phyloP scores from a whole-genome alignment of 2,888 invertebrate genomes.

The Rhagium mordax region DNA sequence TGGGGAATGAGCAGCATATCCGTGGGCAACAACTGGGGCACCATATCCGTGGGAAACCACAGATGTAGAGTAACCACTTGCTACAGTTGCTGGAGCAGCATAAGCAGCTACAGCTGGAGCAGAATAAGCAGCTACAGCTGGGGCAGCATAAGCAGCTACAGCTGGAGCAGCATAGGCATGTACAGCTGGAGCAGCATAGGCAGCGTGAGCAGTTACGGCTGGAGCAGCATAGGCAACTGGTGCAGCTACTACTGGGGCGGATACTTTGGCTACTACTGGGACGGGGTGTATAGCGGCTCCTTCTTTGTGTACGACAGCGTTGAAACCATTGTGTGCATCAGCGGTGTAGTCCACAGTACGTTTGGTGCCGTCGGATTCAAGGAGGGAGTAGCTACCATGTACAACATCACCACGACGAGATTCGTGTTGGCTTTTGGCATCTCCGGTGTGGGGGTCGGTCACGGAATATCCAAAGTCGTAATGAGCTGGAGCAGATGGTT shows the following conservation, averaged over 20 bases:
- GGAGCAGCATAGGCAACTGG: slow-evolving; percentile 29
- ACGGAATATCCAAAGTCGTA: slow-evolving; percentile 47
- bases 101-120: neutral
- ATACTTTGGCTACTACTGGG: slow-evolving; percentile 53
- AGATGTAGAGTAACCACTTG: slow-evolving; percentile 48
- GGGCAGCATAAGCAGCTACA: neutral
- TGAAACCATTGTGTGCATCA: slow-evolving; percentile 71
- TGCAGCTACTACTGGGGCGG: slow-evolving; percentile 37
- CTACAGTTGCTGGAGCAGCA: slow-evolving; percentile 40
- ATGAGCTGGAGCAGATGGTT: slow-evolving; percentile 49
- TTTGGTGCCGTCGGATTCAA: slow-evolving; percentile 71
- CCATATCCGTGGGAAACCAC: slow-evolving; percentile 49
- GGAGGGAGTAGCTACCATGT: slow-evolving; percentile 70
- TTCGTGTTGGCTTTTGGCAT: slow-evolving; percentile 72
- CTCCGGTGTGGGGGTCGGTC: slow-evolving; percentile 66
- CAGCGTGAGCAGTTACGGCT: too few species aligned
- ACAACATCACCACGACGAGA: slow-evolving; percentile 71
- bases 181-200: slow-evolving; percentile 1
- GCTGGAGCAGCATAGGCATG: neutral
- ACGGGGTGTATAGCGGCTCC: slow-evolving; percentile 59
- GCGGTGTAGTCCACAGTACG: slow-evolving; percentile 72
- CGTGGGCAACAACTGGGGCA: slow-evolving; percentile 35
- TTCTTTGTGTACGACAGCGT: slow-evolving; percentile 71
- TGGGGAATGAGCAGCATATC: slow-evolving; percentile 42
- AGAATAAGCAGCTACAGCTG: neutral